Percentiles rank a stretch among this genome's conserved stretches.
These are phyloP conservation scores for Thysanoteuthis rhombus DNA, from an alignment of 2,888 invertebrate species.

Conservation along the genomic window DNA sequence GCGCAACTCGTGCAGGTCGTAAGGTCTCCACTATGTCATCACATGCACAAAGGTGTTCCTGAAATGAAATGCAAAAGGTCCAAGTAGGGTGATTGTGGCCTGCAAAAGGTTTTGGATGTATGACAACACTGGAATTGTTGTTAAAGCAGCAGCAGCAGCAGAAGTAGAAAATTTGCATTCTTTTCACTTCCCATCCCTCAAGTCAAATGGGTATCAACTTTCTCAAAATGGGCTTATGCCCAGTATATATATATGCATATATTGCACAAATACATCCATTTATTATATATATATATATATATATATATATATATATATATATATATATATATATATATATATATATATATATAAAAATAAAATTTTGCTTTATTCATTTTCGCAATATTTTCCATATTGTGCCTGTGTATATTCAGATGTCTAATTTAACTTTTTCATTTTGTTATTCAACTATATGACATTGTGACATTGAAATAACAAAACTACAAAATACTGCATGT, in stretches of 20 bases:
- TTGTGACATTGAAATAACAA: not conserved
- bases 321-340: too few species aligned
- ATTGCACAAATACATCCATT: too few species aligned
- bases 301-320: too few species aligned
- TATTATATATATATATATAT: too few species aligned
- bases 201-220: not conserved
- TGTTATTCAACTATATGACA: not conserved
- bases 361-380: not conserved
- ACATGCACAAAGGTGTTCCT: slow-evolving; percentile 73
- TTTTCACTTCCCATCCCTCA: not conserved
- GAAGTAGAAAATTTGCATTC: not conserved
- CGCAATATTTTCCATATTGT: not conserved
- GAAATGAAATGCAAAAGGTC: slow-evolving; percentile 68
- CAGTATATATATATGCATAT: too few species aligned
- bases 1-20: slow-evolving; percentile 55
- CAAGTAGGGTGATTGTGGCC: slow-evolving; percentile 21
- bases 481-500: not conserved
- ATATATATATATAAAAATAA: not conserved
- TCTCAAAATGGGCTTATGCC: too few species aligned
- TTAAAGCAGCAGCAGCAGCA: not conserved
- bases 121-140: not conserved
- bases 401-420: not conserved
- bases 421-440: not conserved
- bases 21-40: slow-evolving; percentile 71
- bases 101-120: not conserved